Conservation (phyloP, 2,797 vertebrate species). For the Psittacula echo region DNA sequence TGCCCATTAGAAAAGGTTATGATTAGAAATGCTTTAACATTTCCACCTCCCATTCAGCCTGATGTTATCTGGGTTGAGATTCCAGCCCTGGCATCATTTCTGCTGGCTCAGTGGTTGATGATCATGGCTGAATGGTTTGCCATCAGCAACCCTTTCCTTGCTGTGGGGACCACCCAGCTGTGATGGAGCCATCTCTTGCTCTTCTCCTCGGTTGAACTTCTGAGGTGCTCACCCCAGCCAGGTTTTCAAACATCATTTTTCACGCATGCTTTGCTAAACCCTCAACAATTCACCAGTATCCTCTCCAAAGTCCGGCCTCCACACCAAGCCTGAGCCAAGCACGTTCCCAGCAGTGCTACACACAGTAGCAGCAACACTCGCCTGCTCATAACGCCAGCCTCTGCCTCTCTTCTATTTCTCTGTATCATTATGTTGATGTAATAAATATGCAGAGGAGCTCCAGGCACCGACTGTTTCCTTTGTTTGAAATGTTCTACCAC, state of each 20-base stretch:
- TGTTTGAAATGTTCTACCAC: neutral
- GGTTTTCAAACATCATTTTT: neutral
- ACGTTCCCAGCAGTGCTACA: neutral
- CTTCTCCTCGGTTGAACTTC: neutral
- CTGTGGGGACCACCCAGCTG: neutral
- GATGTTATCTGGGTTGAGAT: neutral
- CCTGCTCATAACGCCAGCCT: neutral
- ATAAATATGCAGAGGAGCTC: conserved; percentile 49
- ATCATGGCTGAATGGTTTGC: neutral
- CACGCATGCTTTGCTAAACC: neutral
- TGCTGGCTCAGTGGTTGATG: neutral
- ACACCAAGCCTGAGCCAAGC: neutral
- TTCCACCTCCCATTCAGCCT: neutral
- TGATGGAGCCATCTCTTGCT: neutral
- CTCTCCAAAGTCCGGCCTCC: neutral
- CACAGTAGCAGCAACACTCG: neutral
- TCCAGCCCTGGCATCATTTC: neutral
- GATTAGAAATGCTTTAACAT: neutral
- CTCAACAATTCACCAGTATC: neutral
- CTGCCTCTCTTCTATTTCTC: conserved; percentile 27
- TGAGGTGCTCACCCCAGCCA: neutral
- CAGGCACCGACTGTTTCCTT: neutral
- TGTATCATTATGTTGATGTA: conserved; percentile 53
- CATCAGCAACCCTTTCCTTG: neutral
- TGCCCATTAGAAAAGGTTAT: neutral